Percentiles rank a stretch among this genome's conserved stretches.
Conservation (phyloP, 2,797 vertebrate species). For the Lithobates sylvaticus region DNA sequence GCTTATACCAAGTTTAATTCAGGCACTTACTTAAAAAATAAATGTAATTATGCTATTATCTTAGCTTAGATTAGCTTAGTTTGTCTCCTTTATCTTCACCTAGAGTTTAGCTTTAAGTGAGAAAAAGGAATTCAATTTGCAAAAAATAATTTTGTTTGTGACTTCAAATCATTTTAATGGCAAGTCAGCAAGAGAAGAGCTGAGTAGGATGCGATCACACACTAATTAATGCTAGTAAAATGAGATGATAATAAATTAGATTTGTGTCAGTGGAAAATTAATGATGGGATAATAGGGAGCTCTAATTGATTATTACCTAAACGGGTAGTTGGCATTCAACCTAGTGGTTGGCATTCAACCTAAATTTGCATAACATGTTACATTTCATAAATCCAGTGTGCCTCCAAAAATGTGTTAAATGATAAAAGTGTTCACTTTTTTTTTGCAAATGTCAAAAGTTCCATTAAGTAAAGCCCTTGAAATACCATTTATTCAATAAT, state of each 20-base stretch:
- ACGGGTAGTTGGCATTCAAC: slow-evolving; percentile 78
- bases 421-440: slow-evolving; percentile 1
- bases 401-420: slow-evolving; percentile 32
- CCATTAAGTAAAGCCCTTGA: not conserved
- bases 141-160: slow-evolving; percentile 66
- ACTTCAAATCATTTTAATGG: slow-evolving; percentile 70
- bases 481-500: not conserved
- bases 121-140: slow-evolving; percentile 62
- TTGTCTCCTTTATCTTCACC: too few species aligned
- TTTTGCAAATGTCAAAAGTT: not conserved
- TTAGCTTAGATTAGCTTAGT: too few species aligned
- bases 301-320: slow-evolving; percentile 81
- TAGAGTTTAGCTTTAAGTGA: slow-evolving; percentile 45
- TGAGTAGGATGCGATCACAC: slow-evolving; percentile 66
- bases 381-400: slow-evolving; percentile 31
- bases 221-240: slow-evolving; percentile 78
- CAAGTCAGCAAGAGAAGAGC: slow-evolving; percentile 66
- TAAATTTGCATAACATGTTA: slow-evolving; percentile 21
- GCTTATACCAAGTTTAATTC: too few species aligned
- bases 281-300: slow-evolving; percentile 73
- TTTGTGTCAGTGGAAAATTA: slow-evolving; percentile 74
- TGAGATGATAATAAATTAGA: slow-evolving; percentile 79
- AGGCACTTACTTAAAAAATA: too few species aligned
- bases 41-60: too few species aligned
- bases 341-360: slow-evolving; percentile 76